Evolutionary conservation across 2,888 invertebrate species (phyloP).

Genomic region (Lasioglossum villosulum): DNA sequence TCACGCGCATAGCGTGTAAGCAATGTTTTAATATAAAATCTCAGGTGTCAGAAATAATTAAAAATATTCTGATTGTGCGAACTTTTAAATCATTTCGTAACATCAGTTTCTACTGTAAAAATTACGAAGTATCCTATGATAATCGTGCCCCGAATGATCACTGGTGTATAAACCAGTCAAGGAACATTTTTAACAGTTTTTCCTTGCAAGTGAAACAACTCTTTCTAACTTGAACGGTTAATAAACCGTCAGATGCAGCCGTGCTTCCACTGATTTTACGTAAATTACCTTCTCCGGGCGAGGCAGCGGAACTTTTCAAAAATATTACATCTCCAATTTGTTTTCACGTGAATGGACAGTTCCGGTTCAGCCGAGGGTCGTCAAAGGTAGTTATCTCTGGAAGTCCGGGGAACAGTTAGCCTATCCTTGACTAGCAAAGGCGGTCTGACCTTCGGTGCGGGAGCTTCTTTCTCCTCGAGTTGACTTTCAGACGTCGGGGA

Average conservation of each 20-base stretch:
- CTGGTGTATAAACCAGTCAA: not conserved
- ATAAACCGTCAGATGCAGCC: not conserved
- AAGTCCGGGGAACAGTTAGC: not conserved
- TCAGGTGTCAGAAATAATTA: no score
- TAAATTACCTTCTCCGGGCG: not conserved
- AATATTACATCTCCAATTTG: slow-evolving; percentile 15
- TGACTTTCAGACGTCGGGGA: not conserved
- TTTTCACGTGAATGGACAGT: not conserved
- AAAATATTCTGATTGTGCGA: not conserved
- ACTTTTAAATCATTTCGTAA: not conserved
- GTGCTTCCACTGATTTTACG: not conserved
- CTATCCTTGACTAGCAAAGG: not conserved
- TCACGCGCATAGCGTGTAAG: no score
- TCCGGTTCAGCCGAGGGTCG: not conserved
- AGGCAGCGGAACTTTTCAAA: not conserved
- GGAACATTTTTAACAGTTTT: not conserved
- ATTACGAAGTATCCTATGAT: not conserved
- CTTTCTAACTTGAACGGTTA: not conserved
- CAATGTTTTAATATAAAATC: no score
- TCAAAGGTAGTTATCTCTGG: not conserved
- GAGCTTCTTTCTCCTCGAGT: not conserved
- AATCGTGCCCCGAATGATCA: not conserved
- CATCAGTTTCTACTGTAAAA: not conserved
- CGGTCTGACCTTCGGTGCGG: not conserved
- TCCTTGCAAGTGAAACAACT: not conserved